phyloP scores from a whole-genome alignment of 1,140 invertebrate genomes.

The Listronotus bonariensis region DNA sequence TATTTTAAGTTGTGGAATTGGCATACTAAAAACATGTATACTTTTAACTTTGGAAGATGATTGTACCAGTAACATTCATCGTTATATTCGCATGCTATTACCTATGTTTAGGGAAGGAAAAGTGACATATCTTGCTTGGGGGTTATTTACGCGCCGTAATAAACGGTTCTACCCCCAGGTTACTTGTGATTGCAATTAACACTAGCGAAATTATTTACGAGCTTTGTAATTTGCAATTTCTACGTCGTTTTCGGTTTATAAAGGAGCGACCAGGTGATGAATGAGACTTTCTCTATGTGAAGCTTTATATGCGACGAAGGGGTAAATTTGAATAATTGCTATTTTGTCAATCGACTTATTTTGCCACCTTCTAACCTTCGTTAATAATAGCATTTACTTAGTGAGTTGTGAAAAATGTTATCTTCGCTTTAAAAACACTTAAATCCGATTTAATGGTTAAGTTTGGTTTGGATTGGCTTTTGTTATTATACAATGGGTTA shows the following conservation, averaged over 20 bases:
- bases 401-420: too few species aligned
- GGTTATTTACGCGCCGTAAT: constrained; percentile 38
- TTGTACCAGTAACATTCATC: not conserved
- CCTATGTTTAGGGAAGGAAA: constrained; percentile 10
- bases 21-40: too few species aligned
- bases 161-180: constrained; percentile 37
- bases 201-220: constrained; percentile 39
- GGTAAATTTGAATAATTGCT: constrained; percentile 17
- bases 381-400: too few species aligned
- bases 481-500: too few species aligned
- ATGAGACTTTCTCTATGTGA: constrained; percentile 27
- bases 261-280: constrained; percentile 29
- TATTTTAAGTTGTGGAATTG: too few species aligned
- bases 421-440: too few species aligned
- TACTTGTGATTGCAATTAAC: constrained; percentile 42
- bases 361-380: not conserved
- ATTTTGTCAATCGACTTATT: not conserved
- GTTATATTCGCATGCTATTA: not conserved
- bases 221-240: constrained; percentile 42
- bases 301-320: constrained; percentile 10
- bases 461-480: too few species aligned
- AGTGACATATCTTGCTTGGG: constrained; percentile 36
- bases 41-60: not conserved
- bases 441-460: too few species aligned
- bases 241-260: constrained; percentile 38